A percentile compares a stretch with the other conserved stretches of the same genome.
Conservation (phyloP, 1,140 invertebrate genomes). For the Dendroctonus valens region DNA sequence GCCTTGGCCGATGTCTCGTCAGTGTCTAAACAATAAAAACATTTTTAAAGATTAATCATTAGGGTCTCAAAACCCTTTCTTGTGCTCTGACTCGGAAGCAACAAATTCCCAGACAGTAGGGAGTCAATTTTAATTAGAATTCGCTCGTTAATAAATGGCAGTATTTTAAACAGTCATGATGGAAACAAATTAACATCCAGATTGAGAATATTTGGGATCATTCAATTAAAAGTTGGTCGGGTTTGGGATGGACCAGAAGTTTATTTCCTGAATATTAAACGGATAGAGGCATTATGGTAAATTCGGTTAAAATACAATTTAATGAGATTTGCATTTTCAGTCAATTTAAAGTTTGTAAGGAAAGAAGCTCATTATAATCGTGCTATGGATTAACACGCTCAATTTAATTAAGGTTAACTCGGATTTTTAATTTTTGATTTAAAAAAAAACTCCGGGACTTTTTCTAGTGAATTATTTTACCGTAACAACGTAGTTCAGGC, state of each 20-base stretch:
- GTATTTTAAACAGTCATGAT: conserved; percentile 27
- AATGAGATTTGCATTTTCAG: background rate
- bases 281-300: conserved; percentile 8
- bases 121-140: conserved; percentile 27
- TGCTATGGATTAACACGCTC: too few relatives aligned
- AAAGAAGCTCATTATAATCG: too few relatives aligned
- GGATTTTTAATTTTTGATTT: too few relatives aligned
- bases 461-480: conserved; percentile 50
- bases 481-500: conserved; percentile 64
- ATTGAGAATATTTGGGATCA: conserved; percentile 28
- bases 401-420: too few relatives aligned
- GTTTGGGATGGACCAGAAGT: background rate
- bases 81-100: conserved; percentile 13
- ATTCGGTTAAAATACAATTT: background rate
- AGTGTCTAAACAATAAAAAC: conserved; percentile 51
- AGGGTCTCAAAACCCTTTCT: background rate
- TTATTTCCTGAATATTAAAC: conserved; percentile 15
- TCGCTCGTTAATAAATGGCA: conserved; percentile 24
- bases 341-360: background rate
- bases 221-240: conserved; percentile 24
- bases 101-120: conserved; percentile 15
- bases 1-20: conserved; percentile 52
- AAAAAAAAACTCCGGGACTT: too few relatives aligned
- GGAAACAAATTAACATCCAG: conserved; percentile 29
- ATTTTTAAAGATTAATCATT: background rate